Percentiles rank a stretch among this genome's conserved stretches.
phyloP scores from a whole-genome alignment of 2,113 vertebrate species.

The Bos indicus region DNA sequence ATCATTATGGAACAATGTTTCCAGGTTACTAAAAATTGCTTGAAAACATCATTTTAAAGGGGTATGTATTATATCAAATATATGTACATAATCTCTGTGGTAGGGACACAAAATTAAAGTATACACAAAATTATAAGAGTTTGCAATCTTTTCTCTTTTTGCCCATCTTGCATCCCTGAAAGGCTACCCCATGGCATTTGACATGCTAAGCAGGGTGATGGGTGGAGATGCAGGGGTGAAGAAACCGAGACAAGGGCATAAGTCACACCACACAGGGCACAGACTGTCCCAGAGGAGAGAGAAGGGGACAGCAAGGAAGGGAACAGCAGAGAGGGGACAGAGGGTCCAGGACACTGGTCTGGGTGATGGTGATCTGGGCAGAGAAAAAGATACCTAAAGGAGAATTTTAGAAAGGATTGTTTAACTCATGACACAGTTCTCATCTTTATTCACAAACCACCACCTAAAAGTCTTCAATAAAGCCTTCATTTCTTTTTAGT shows the following conservation, averaged over 20 bases:
- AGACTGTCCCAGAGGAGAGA: background rate
- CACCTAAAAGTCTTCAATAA: background rate
- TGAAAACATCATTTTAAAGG: background rate
- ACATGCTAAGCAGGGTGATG: background rate
- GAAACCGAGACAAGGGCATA: background rate
- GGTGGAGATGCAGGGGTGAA: background rate
- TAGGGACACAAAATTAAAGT: background rate
- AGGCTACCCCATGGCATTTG: background rate
- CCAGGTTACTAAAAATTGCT: background rate
- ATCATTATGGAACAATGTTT: background rate
- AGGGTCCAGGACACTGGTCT: background rate
- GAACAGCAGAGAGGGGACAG: background rate
- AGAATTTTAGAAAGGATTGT: background rate
- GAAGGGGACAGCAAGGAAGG: background rate
- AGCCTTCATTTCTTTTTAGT: background rate
- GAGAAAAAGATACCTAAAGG: background rate
- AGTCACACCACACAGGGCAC: fast-evolving
- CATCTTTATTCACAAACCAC: background rate
- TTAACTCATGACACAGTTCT: background rate
- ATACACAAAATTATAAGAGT: background rate
- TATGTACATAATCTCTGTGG: background rate
- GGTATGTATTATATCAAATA: background rate
- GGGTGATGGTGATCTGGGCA: background rate
- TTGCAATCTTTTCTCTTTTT: background rate
- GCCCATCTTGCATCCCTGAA: background rate